These are phyloP conservation scores for Gryllus bimaculatus DNA, from an alignment of 1,140 invertebrate genomes.

Conservation along the genomic window DNA sequence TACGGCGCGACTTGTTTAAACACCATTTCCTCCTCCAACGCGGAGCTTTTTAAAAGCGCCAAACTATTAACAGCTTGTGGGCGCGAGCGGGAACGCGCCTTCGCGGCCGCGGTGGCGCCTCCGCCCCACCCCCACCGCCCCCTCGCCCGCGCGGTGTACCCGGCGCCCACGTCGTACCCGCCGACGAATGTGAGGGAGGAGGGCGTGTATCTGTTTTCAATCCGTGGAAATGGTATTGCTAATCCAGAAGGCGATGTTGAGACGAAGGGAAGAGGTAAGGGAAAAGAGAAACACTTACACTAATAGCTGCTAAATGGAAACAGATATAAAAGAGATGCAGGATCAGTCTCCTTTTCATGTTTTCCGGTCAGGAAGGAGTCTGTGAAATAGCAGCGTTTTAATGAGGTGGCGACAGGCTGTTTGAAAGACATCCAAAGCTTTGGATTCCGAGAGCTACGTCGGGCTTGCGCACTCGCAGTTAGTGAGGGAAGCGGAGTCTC, in stretches of 20 bases:
- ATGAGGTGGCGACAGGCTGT: constrained; percentile 2
- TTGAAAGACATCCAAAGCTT: not conserved
- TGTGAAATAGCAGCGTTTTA: not conserved
- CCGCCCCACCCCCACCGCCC: no score
- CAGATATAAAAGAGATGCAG: constrained; percentile 4
- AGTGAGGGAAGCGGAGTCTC: not conserved
- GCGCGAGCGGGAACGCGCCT: not conserved
- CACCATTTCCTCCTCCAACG: not conserved
- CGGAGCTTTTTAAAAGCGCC: not conserved
- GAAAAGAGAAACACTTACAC: not conserved
- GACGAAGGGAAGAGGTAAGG: not conserved
- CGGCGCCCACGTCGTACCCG: no score
- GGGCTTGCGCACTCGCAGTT: not conserved
- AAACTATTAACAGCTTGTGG: not conserved
- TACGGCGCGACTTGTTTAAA: constrained; percentile 3
- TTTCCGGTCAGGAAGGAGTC: not conserved
- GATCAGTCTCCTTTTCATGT: not conserved
- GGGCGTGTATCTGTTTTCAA: not conserved
- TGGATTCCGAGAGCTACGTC: not conserved
- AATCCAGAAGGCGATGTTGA: not conserved
- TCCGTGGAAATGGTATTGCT: not conserved
- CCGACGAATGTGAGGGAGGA: no score
- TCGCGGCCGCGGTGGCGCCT: not conserved
- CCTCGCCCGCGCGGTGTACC: not conserved
- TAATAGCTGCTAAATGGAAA: not conserved